A percentile compares a stretch with the other conserved stretches of the same genome.
Conservation (phyloP, 2,888 invertebrate species). For the Zaprionus obscuricornis region DNA sequence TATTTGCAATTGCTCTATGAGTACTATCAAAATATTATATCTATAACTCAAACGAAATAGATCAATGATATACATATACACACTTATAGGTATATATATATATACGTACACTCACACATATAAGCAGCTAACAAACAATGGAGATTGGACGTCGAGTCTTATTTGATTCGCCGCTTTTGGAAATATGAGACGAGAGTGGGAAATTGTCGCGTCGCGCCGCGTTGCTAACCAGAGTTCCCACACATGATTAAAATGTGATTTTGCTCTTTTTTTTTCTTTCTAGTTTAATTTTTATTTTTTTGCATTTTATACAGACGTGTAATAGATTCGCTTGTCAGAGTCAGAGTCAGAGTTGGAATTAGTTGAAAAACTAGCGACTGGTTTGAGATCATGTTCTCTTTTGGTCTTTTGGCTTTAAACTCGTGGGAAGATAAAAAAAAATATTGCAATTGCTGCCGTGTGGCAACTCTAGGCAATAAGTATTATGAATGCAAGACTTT, state of each 20-base stretch:
- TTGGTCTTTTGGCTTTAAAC: not conserved
- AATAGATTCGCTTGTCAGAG: constrained; percentile 29
- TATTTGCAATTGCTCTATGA: too few relatives aligned
- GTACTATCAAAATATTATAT: too few relatives aligned
- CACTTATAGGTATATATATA: too few relatives aligned
- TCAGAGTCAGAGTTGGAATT: constrained; percentile 55
- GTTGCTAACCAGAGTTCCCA: constrained; percentile 61
- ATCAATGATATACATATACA: too few relatives aligned
- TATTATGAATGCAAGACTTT: constrained; percentile 21
- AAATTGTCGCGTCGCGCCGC: constrained; percentile 26
- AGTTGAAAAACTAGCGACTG: constrained; percentile 37
- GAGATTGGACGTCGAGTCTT: constrained; percentile 17
- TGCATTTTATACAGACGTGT: constrained; percentile 3
- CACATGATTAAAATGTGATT: constrained; percentile 60
- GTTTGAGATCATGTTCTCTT: constrained; percentile 40
- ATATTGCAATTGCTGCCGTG: constrained; percentile 36
- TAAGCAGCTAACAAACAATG: constrained; percentile 32
- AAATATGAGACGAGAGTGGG: constrained; percentile 54
- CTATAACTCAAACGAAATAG: too few relatives aligned
- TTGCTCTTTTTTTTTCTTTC: not conserved
- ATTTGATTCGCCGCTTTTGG: constrained; percentile 45
- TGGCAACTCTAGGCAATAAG: constrained; percentile 55
- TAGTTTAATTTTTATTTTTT: not conserved
- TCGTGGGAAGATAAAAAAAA: constrained; percentile 59
- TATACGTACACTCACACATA: too few relatives aligned